Conservation (phyloP, 2,797 vertebrate genomes). For the Rachycentron canadum region DNA sequence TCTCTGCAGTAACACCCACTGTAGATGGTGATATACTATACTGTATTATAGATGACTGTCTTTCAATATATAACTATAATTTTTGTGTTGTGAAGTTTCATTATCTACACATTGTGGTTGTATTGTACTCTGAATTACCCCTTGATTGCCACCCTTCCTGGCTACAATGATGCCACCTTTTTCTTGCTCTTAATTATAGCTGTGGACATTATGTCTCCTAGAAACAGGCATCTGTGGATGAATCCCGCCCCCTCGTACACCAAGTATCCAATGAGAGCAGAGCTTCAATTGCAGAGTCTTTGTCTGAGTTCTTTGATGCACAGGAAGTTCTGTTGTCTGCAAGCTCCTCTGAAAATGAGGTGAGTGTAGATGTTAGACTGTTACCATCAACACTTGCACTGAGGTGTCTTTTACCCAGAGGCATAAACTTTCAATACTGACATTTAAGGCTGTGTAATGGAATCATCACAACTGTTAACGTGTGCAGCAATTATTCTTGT, state of each 20-base stretch:
- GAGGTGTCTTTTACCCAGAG: neutral
- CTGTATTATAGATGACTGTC: no score
- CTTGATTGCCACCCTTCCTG: constrained; percentile 5
- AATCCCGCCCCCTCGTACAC: constrained; percentile 90
- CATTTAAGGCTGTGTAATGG: constrained; percentile 1
- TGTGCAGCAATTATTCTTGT: constrained; percentile 27
- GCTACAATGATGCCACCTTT: constrained; percentile 19
- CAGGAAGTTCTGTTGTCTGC: constrained; percentile 96
- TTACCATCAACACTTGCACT: neutral
- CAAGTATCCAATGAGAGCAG: constrained; percentile 96
- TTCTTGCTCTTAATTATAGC: constrained; percentile 35
- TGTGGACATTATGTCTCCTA: constrained; percentile 69
- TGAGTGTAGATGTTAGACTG: constrained; percentile 64
- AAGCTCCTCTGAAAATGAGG: constrained; percentile 99
- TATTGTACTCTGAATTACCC: constrained; percentile 12
- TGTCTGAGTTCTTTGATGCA: constrained; percentile 98
- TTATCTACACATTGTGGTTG: constrained; percentile 3
- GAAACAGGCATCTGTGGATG: constrained; percentile 89
- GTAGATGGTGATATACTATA: no score
- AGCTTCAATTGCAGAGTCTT: constrained; percentile 93
- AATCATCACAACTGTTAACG: constrained; percentile 15
- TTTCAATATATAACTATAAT: constrained; percentile 36
- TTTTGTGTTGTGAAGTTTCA: constrained; percentile 1
- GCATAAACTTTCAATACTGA: neutral
- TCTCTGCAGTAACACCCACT: no score